These are phyloP conservation scores for Philaethria dido DNA, from an alignment of 2,888 invertebrate genomes.

Conservation along the genomic window DNA sequence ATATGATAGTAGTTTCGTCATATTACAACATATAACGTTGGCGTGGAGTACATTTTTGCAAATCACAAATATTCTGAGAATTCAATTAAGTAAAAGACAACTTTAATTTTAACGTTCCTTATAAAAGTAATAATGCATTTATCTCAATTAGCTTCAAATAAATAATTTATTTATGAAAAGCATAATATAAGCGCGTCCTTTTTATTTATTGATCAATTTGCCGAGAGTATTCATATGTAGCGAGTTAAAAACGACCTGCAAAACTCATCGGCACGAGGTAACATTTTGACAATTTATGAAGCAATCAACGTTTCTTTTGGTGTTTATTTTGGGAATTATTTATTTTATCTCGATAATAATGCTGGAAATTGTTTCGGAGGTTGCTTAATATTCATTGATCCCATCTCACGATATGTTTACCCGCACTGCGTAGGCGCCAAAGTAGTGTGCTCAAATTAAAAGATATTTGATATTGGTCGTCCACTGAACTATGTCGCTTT, in stretches of 20 bases:
- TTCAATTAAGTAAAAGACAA: neutral
- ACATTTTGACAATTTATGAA: slow-evolving; percentile 78
- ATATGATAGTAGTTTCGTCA: neutral
- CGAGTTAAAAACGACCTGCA: slow-evolving; percentile 54
- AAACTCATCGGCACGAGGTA: slow-evolving; percentile 64
- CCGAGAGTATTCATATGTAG: slow-evolving; percentile 67
- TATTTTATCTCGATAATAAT: slow-evolving; percentile 69
- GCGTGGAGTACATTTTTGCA: neutral
- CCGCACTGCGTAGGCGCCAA: slow-evolving; percentile 66
- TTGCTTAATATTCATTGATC: slow-evolving; percentile 80
- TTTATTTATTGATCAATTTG: slow-evolving; percentile 70
- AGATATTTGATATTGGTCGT: slow-evolving; percentile 48
- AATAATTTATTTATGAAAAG: slow-evolving; percentile 52
- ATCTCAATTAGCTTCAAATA: slow-evolving; percentile 62
- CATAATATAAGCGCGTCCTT: slow-evolving; percentile 50
- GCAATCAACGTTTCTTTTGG: slow-evolving; percentile 74
- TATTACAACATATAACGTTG: neutral
- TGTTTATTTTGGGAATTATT: slow-evolving; percentile 74
- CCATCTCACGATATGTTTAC: slow-evolving; percentile 76
- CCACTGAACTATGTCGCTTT: slow-evolving; percentile 26
- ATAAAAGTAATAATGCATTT: slow-evolving; percentile 48
- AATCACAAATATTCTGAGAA: neutral
- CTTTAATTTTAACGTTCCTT: slow-evolving; percentile 4
- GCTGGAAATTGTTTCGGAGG: slow-evolving; percentile 73
- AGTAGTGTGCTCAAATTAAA: slow-evolving; percentile 66